Evolutionary conservation across 1,140 invertebrate species (phyloP).

Genomic region (Acromyrmex charruanus): DNA sequence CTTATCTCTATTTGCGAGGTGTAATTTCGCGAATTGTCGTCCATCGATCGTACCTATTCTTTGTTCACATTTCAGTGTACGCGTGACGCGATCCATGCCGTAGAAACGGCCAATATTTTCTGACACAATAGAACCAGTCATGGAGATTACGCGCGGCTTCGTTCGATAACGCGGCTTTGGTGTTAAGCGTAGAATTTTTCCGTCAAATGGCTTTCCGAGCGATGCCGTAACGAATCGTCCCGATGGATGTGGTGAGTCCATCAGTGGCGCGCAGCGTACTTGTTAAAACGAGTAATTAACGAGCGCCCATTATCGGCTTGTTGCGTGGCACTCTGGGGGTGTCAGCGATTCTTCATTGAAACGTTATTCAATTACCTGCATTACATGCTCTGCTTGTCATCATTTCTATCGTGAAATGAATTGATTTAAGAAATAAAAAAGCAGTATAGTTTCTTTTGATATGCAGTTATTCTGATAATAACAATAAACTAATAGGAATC

Average conservation of each 20-base stretch:
- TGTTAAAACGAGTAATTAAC: constrained; percentile 62
- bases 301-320: constrained; percentile 38
- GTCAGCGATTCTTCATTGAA: constrained; percentile 44
- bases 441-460: neutral
- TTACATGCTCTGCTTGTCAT: constrained; percentile 35
- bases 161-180: constrained; percentile 9
- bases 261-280: constrained; percentile 14
- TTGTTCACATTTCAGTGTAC: constrained; percentile 39
- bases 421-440: constrained; percentile 19
- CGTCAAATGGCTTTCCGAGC: neutral
- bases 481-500: neutral
- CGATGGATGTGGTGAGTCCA: constrained; percentile 53
- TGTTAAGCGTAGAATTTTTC: constrained; percentile 39
- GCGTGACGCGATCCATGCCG: neutral
- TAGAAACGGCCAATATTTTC: constrained; percentile 53
- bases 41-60: constrained; percentile 69
- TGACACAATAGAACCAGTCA: constrained; percentile 41
- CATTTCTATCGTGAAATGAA: constrained; percentile 26
- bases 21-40: constrained; percentile 74
- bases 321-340: constrained; percentile 9
- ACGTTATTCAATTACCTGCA: constrained; percentile 36
- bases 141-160: constrained; percentile 62
- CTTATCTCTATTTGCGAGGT: constrained; percentile 67
- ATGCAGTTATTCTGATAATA: neutral
- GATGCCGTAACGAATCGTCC: constrained; percentile 38